Evolutionary conservation across 2,113 vertebrate species (phyloP).

Genomic region (Pseudopipra pipra): DNA sequence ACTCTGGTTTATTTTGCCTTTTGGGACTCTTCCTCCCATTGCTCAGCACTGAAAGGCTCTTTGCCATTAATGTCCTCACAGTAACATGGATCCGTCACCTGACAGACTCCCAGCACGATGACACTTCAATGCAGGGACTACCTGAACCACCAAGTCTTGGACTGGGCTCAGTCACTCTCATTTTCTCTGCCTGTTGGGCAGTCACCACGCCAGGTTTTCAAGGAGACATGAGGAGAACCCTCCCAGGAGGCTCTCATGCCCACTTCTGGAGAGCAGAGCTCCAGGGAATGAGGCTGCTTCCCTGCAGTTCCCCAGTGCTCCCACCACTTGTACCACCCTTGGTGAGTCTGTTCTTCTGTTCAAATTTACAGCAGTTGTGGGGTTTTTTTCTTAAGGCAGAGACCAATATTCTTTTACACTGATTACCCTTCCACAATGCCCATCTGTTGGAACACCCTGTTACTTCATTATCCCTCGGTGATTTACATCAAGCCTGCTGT

Average conservation of each 20-base stretch:
- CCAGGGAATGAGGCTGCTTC: background rate
- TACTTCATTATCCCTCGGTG: fast-evolving
- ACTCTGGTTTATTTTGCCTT: background rate
- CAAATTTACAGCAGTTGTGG: background rate
- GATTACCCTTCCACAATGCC: background rate
- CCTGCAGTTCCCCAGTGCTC: background rate
- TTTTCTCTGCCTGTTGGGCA: background rate
- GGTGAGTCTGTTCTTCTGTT: background rate
- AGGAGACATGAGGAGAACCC: background rate
- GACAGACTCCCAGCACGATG: no score
- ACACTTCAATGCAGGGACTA: fast-evolving
- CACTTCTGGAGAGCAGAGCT: background rate
- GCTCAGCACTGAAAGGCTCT: background rate
- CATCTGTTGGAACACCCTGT: background rate
- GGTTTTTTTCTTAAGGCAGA: background rate
- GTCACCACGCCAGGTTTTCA: background rate
- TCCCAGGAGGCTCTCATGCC: background rate
- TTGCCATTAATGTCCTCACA: background rate
- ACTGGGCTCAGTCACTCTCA: no score
- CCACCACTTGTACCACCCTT: background rate
- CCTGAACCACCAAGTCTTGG: background rate
- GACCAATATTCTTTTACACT: background rate
- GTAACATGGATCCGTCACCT: background rate
- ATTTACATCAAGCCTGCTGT: background rate
- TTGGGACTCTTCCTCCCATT: background rate